Base-by-base conservation (phyloP, 2,113 vertebrate species). In the Sialia sialis region DNA sequence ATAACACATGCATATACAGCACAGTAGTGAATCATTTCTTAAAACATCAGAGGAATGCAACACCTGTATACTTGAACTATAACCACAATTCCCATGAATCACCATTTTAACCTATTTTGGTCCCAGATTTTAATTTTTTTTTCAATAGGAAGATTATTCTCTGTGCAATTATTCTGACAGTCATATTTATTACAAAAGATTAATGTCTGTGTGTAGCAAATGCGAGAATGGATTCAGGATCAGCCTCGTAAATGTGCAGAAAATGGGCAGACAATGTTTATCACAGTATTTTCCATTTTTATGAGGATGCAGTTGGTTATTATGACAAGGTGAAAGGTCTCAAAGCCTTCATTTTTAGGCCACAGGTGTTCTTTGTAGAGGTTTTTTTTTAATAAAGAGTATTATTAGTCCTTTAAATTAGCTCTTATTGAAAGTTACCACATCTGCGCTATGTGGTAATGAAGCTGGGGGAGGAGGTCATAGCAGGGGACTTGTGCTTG, bases 371-470 rank as follows among this genome's bases (percentile, higher is more conserved):
- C 96, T 97, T 88, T 95, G 94, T 93, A 91, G 62, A 63, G 75
- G 4, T 36, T 81, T 93, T 95, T 95, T 95, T 95, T 96, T 91
- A 97, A 97, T 95, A 97, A 97, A 95, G 90, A 94, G 91, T 84
- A 97, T 94, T 96, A 96, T 96, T 97, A 94, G 96, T 94, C 81
- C 94, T 96, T 95, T 95, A 97, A 97, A 97, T 96, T 95, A 96
- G 91, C 90, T 93, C 95, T 88, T 94, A 96, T 94, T 94, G 96
- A 93, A 94, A 94, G 76, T 93, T 94, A 90, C 93, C 92, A 96
- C 88, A 95, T 89, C 84, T 94, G 91, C 5, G 94, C 73, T 96
- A 88, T 95, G 85, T 84, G 90, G 91, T 96, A 94, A 97, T 95
- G 94, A 95, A 97, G 87, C 89, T 80, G 23, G 84, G 89, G 82